Base-by-base conservation (phyloP, 1,140 invertebrate species). In the Belonocnema kinseyi region DNA sequence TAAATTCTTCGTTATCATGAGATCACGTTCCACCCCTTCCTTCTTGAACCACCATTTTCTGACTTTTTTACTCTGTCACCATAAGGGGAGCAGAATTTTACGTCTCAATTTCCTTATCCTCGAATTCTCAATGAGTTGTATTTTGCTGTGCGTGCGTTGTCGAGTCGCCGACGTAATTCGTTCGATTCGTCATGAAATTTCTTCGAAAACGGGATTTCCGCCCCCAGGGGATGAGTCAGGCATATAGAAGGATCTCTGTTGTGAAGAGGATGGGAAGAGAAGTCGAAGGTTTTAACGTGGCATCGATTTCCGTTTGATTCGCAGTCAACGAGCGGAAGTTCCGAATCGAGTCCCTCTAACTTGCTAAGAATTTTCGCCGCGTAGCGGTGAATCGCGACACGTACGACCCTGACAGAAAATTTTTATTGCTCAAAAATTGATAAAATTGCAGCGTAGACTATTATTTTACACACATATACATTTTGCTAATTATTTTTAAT, bases 1-100 rank as follows among this genome's bases (percentile, higher is more conserved):
- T 82, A 80, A 80, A 82, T 82, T 82, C 77, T 82, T 82, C 78
- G 78, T 80, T 76, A 76, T 78, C 76, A 72, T 33, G 72, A 78
- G 50, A 80, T 78, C 77, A 78, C 75, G 78, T 74, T 73, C 77
- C 14, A 56, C 19, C 58, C 61, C 73, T 70, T 51, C 53, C 72
- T 61, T 56, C 50, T 7, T 16, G 11, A 58, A 77, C 71, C 70
- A 70, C 72, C 50, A 75, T 74, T 61, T 77, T 78, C 76, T 75
- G 61, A 58, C 56, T 58, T 58, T 66, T 33, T 40, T 33, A 2
- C 21, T 8, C 40, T 66, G 61, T 66, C 61, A 66, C 61, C 21
- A 8, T 26, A 6, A 66, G 26, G 61, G 61, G 33, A 66, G 26
- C 14, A 61, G 50, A 71, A 61, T 58, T 73, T 75, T 73, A 50